These are phyloP conservation scores for Pemphredon lugubris DNA, from an alignment of 2,888 invertebrate genomes.

Conservation along the genomic window DNA sequence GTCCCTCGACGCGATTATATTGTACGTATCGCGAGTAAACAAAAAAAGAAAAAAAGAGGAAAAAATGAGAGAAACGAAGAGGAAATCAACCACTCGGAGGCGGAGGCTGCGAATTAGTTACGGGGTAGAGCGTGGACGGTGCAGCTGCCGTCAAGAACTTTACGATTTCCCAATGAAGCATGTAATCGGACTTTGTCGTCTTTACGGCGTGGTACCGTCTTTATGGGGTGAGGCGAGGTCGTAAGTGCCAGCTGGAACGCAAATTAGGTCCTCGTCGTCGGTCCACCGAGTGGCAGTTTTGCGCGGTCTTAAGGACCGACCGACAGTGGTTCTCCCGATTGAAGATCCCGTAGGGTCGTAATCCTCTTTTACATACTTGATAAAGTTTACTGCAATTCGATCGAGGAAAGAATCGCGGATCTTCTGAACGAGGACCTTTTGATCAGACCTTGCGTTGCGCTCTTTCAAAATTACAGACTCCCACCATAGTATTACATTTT, in stretches of 20 bases:
- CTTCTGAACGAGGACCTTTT: too few relatives aligned
- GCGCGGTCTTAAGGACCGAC: neutral
- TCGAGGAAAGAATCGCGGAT: too few relatives aligned
- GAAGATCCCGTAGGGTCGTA: too few relatives aligned
- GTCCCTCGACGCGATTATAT: too few relatives aligned
- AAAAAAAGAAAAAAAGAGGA: conserved; percentile 6
- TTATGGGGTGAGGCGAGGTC: conserved; percentile 45
- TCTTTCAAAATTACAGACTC: too few relatives aligned
- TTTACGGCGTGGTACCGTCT: conserved; percentile 59
- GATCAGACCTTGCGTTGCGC: too few relatives aligned
- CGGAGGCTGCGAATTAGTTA: conserved; percentile 41
- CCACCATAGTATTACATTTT: too few relatives aligned
- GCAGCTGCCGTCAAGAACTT: conserved; percentile 47
- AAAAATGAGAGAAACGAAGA: conserved; percentile 17
- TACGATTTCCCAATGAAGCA: conserved; percentile 65
- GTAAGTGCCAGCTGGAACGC: conserved; percentile 55
- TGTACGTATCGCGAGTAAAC: neutral
- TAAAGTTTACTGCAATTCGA: too few relatives aligned
- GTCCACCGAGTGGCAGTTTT: conserved; percentile 8
- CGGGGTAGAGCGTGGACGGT: conserved; percentile 10
- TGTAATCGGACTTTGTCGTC: conserved; percentile 67
- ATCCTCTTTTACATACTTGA: too few relatives aligned
- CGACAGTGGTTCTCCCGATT: conserved; percentile 6
- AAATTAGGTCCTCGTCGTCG: conserved; percentile 48
- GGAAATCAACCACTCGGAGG: conserved; percentile 6